Percentiles rank a stretch among this genome's conserved stretches.
Conservation (phyloP, 2,113 vertebrate genomes). For the Euleptes europaea region DNA sequence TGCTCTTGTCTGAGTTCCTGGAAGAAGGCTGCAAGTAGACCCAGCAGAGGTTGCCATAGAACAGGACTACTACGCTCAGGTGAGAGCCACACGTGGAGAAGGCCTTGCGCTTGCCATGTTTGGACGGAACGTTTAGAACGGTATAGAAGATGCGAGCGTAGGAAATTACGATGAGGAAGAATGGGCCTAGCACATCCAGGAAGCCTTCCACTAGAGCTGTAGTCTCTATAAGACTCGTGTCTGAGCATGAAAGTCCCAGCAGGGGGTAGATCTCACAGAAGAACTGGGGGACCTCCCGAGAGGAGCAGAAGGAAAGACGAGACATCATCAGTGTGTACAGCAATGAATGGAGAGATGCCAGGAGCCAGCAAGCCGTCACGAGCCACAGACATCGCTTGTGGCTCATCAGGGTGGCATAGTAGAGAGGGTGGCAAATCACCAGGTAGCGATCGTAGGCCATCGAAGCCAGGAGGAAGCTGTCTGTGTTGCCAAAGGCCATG, state of each 20-base stretch:
- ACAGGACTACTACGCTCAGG: background rate
- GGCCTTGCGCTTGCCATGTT: background rate
- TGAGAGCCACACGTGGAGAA: slow-evolving; percentile 24
- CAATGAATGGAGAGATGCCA: slow-evolving; percentile 35
- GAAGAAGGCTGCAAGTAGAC: slow-evolving; percentile 27
- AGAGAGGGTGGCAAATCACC: slow-evolving; percentile 41
- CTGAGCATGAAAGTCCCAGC: slow-evolving; percentile 46
- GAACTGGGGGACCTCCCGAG: slow-evolving; percentile 45
- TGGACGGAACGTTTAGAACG: slow-evolving; percentile 2
- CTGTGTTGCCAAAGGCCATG: slow-evolving; percentile 27
- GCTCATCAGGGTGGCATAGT: slow-evolving; percentile 28
- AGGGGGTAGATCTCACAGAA: slow-evolving; percentile 52
- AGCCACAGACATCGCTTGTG: slow-evolving; percentile 22
- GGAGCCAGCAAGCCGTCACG: slow-evolving; percentile 8
- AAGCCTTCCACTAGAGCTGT: slow-evolving; percentile 38
- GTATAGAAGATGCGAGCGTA: background rate
- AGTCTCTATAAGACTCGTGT: slow-evolving; percentile 23
- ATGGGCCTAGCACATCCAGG: slow-evolving; percentile 46
- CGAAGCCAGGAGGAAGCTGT: slow-evolving; percentile 38
- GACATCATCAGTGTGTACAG: slow-evolving; percentile 29
- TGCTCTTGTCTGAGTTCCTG: background rate
- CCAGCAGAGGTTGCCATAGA: slow-evolving; percentile 31
- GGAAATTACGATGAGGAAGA: slow-evolving; percentile 41
- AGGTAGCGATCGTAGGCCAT: slow-evolving; percentile 51
- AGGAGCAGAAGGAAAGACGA: slow-evolving; percentile 46